Conservation (phyloP, 2,113 vertebrate genomes). For the Leucoraja erinaceus region DNA sequence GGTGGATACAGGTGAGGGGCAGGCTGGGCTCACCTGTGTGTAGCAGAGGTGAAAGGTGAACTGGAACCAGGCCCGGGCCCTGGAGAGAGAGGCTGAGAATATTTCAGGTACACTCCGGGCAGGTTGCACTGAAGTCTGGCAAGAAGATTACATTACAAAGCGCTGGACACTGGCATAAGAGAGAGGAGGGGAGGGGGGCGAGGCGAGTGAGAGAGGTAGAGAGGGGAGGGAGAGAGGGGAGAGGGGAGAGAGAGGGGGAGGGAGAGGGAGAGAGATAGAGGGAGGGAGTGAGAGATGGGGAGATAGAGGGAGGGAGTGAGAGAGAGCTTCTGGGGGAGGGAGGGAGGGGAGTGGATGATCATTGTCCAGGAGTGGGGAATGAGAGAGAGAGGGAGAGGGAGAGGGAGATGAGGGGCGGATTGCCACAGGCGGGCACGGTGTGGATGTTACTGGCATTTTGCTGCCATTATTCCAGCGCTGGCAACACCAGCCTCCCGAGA, state of each 20-base stretch:
- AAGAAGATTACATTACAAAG: constrained; percentile 43
- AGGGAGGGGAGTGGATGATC: background rate
- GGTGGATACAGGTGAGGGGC: too few species aligned
- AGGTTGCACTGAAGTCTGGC: constrained; percentile 49
- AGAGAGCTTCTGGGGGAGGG: background rate
- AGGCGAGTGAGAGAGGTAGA: too few species aligned
- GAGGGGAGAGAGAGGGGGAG: background rate
- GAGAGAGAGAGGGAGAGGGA: background rate
- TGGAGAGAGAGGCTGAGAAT: constrained; percentile 19
- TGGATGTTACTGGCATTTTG: constrained; percentile 50
- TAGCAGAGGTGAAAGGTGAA: constrained; percentile 67
- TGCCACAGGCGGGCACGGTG: constrained; percentile 55
- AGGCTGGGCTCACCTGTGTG: constrained; percentile 56
- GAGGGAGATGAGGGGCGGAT: constrained; percentile 43
- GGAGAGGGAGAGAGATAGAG: background rate
- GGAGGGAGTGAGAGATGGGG: background rate
- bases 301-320: background rate
- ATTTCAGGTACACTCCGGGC: constrained; percentile 45
- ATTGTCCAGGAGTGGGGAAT: too few species aligned
- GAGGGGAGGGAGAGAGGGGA: background rate
- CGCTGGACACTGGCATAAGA: background rate
- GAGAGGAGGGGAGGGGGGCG: background rate
- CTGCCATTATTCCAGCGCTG: constrained; percentile 46
- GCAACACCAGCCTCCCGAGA: constrained; percentile 60
- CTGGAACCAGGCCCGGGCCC: constrained; percentile 51